Percentiles rank a stretch among this genome's conserved stretches.
phyloP scores from a whole-genome alignment of 2,113 vertebrate genomes.

The Sebastes fasciatus region DNA sequence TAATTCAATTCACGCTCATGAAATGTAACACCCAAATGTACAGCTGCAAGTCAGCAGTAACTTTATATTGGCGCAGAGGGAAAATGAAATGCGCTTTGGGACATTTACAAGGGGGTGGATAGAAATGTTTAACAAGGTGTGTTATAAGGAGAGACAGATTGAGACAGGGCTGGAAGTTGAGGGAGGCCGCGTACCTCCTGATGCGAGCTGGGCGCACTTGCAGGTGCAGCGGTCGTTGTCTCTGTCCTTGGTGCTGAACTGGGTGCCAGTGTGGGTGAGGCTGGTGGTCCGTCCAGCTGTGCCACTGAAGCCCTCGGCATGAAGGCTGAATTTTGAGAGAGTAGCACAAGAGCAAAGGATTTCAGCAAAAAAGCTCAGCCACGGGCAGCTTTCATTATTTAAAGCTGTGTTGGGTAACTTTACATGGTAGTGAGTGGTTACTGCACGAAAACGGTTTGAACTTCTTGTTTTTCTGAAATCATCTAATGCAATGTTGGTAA shows the following conservation, averaged over 20 bases:
- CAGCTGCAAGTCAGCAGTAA: constrained; percentile 62
- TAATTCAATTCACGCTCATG: constrained; percentile 52
- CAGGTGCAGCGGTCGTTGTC: constrained; percentile 85
- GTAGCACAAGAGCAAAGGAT: neutral
- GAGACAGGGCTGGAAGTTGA: neutral
- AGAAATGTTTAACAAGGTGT: constrained; percentile 41
- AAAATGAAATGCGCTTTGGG: constrained; percentile 55
- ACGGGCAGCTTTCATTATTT: constrained; percentile 35
- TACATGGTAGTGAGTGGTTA: constrained; percentile 13
- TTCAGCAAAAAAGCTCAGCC: constrained; percentile 13
- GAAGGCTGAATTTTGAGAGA: constrained; percentile 72
- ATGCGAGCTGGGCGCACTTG: constrained; percentile 84
- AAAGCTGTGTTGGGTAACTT: constrained; percentile 13
- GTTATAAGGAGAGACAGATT: constrained; percentile 35
- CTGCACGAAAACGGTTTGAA: constrained; percentile 9
- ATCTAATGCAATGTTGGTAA: constrained; percentile 1
- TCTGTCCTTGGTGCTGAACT: constrained; percentile 88
- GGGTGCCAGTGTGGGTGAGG: constrained; percentile 81
- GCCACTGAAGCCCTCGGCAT: constrained; percentile 78
- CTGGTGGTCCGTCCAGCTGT: constrained; percentile 85
- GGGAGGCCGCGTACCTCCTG: constrained; percentile 78
- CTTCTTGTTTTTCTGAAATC: constrained; percentile 17
- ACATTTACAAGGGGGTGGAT: constrained; percentile 60
- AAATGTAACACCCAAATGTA: constrained; percentile 58
- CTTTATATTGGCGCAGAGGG: constrained; percentile 58